Evolutionary conservation across 1,140 invertebrate species (phyloP).

Genomic region (Scylla paramamosain): DNA sequence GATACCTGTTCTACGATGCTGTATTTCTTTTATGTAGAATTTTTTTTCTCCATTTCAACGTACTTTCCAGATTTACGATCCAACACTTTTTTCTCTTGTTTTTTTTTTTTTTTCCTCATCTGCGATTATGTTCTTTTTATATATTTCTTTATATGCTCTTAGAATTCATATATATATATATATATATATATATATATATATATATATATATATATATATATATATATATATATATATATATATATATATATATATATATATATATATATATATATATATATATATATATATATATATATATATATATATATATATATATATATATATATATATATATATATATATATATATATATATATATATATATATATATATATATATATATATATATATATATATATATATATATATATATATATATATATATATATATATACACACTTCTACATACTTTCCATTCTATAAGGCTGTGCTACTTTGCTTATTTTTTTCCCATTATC

Average conservation of each 20-base stretch:
- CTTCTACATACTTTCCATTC: not conserved
- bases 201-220: conserved; percentile 26
- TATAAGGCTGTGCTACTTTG: not conserved
- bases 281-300: conserved; percentile 26
- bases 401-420: conserved; percentile 26
- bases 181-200: conserved; percentile 17
- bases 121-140: not conserved
- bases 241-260: conserved; percentile 26
- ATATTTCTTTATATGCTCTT: not conserved
- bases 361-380: conserved; percentile 26
- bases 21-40: too few species aligned
- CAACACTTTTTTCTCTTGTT: too few species aligned
- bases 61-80: too few species aligned
- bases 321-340: conserved; percentile 16
- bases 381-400: not conserved
- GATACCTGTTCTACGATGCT: too few species aligned
- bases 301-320: conserved; percentile 26
- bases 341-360: conserved; percentile 36
- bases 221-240: conserved; percentile 17
- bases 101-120: too few species aligned
- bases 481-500: not conserved
- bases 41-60: too few species aligned
- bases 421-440: conserved; percentile 10
- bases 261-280: conserved; percentile 5
- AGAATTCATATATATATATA: not conserved